Conservation (phyloP, 2,797 vertebrate species). For the Gymnodraco acuticeps region DNA sequence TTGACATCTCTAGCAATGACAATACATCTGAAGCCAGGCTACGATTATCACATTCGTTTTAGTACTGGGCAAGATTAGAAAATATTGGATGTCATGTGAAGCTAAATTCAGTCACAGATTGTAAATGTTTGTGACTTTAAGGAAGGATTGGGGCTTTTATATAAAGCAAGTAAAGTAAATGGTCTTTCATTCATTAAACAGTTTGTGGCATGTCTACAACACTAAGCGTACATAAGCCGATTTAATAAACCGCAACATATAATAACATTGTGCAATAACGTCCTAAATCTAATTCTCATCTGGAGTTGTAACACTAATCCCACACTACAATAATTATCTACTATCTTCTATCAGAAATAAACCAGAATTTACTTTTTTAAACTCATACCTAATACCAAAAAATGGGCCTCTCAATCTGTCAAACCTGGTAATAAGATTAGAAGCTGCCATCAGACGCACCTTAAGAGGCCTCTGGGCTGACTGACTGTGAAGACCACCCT, state of each 20-base stretch:
- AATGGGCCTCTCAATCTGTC: neutral
- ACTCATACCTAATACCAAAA: too few species aligned
- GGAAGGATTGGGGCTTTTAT: constrained; percentile 1
- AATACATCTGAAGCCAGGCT: constrained; percentile 32
- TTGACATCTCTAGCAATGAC: constrained; percentile 37
- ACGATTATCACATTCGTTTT: constrained; percentile 30
- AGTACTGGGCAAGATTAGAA: constrained; percentile 19
- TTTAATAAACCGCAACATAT: too few species aligned
- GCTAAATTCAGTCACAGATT: neutral
- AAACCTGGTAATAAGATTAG: neutral
- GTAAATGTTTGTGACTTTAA: constrained; percentile 15
- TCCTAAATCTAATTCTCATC: too few species aligned
- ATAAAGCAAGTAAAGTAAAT: neutral
- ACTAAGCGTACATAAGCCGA: too few species aligned
- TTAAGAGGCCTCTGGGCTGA: neutral
- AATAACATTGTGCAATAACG: too few species aligned
- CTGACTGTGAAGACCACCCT: too few species aligned
- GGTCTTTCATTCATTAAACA: neutral
- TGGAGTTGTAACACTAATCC: too few species aligned
- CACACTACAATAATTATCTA: too few species aligned
- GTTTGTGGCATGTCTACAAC: neutral
- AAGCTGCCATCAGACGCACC: neutral
- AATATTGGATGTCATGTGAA: constrained; percentile 23
- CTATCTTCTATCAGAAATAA: too few species aligned
- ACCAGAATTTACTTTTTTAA: too few species aligned